Evolutionary conservation across 1,140 invertebrate genomes (phyloP).

Genomic region (Mamestra configurata): DNA sequence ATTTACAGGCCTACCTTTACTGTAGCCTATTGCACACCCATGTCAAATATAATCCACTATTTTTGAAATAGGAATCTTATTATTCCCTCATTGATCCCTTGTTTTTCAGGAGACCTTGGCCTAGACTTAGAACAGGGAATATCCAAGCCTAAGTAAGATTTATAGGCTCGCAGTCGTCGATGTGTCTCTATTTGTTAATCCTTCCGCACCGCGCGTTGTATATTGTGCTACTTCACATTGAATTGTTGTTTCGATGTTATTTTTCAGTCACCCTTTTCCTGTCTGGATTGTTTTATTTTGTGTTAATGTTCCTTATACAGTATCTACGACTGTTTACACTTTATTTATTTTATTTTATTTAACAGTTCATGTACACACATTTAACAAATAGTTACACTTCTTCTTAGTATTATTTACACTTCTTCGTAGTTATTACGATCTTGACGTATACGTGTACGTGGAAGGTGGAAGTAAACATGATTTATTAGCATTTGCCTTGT

Average conservation of each 20-base stretch:
- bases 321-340: too few relatives aligned
- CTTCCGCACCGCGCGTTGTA: neutral
- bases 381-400: too few relatives aligned
- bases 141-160: neutral
- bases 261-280: neutral
- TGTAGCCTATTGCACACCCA: too few relatives aligned
- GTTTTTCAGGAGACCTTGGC: neutral
- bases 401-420: too few relatives aligned
- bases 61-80: neutral
- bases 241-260: slow-evolving; percentile 2
- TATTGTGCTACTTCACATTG: too few relatives aligned
- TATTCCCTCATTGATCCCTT: too few relatives aligned
- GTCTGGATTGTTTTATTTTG: too few relatives aligned
- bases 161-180: neutral
- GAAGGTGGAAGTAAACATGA: slow-evolving; percentile 20
- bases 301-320: too few relatives aligned
- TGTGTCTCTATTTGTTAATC: slow-evolving; percentile 18
- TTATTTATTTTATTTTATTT: too few relatives aligned
- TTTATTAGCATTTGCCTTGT: slow-evolving; percentile 47
- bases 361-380: too few relatives aligned
- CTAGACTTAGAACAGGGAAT: neutral
- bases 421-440: neutral
- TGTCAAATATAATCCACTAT: neutral
- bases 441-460: neutral
- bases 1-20: too few relatives aligned